Conservation (phyloP, 2,888 invertebrate species). For the Oxyteleia sp. region DNA sequence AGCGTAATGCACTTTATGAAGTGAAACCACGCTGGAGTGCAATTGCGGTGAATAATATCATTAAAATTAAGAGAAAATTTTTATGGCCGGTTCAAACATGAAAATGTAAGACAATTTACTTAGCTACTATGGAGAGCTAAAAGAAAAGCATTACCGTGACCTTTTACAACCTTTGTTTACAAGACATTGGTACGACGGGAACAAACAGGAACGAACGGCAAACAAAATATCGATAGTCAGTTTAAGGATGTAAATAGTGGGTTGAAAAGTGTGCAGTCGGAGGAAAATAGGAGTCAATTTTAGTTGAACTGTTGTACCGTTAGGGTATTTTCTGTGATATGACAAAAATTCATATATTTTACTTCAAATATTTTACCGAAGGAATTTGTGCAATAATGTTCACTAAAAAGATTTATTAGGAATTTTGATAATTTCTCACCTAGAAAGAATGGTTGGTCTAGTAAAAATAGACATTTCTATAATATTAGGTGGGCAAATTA, state of each 20-base stretch:
- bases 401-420: too few species aligned
- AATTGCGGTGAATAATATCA: slow-evolving; percentile 48
- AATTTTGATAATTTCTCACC: too few species aligned
- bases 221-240: slow-evolving; percentile 39
- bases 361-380: too few species aligned
- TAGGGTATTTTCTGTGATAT: neutral
- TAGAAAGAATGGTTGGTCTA: too few species aligned
- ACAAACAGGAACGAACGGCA: slow-evolving; percentile 36
- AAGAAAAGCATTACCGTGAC: slow-evolving; percentile 41
- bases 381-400: too few species aligned
- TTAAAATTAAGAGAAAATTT: slow-evolving; percentile 51
- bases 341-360: neutral
- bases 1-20: slow-evolving; percentile 53
- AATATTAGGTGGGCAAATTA: too few species aligned
- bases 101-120: slow-evolving; percentile 40
- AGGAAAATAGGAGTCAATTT: slow-evolving; percentile 1
- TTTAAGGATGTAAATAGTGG: slow-evolving; percentile 46
- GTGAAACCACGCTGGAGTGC: slow-evolving; percentile 9
- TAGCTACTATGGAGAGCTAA: slow-evolving; percentile 6
- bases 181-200: slow-evolving; percentile 26
- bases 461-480: too few species aligned
- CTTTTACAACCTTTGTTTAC: slow-evolving; percentile 49
- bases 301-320: neutral
- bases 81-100: slow-evolving; percentile 4
- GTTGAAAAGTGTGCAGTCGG: slow-evolving; percentile 28